Percentiles rank a stretch among this genome's conserved stretches.
These are phyloP conservation scores for Strigops habroptila DNA, from an alignment of 2,113 vertebrate genomes.

Conservation along the genomic window DNA sequence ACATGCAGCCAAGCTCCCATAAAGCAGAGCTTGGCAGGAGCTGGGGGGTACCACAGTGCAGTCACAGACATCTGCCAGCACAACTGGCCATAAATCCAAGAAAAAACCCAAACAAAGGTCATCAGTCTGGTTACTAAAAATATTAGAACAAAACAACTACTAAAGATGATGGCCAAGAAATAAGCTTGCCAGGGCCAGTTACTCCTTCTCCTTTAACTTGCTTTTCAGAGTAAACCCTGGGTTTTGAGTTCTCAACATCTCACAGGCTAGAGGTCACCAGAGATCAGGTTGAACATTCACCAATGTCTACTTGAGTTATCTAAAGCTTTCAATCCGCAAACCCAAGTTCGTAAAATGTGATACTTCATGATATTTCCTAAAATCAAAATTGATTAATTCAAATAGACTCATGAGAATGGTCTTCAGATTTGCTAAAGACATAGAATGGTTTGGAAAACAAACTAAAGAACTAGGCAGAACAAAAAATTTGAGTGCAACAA, in stretches of 20 bases:
- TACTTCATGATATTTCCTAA: neutral
- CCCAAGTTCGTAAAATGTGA: neutral
- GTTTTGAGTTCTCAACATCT: neutral
- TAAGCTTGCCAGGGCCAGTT: neutral
- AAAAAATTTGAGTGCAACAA: neutral
- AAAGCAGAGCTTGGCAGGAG: slow-evolving; percentile 53
- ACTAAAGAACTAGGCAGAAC: neutral
- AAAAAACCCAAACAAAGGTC: neutral
- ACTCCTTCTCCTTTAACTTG: neutral
- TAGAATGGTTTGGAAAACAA: neutral
- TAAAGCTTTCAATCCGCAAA: neutral
- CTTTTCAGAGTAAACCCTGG: neutral
- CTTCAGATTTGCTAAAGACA: neutral
- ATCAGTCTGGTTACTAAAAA: neutral
- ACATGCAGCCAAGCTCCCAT: neutral
- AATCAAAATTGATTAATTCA: neutral
- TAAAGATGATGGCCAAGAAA: neutral
- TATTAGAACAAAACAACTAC: neutral
- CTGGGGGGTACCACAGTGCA: neutral
- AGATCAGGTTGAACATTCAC: neutral
- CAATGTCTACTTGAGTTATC: neutral
- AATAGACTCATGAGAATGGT: neutral
- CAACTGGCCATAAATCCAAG: slow-evolving; percentile 18
- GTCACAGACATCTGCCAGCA: slow-evolving; percentile 36
- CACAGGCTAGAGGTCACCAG: neutral